phyloP scores from a whole-genome alignment of 2,888 invertebrate genomes.

The Parthenolecanium corni region DNA sequence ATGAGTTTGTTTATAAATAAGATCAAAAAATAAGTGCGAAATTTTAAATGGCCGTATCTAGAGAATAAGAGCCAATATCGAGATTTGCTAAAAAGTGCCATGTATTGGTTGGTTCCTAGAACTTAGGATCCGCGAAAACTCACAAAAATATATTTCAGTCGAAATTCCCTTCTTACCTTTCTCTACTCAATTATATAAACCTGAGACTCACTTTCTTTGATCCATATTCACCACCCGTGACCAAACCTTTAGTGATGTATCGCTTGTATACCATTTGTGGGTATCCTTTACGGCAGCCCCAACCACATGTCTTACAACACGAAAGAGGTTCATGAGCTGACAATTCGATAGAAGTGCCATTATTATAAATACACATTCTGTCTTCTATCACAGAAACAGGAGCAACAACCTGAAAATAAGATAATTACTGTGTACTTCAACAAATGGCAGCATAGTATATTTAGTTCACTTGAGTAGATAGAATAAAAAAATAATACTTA shows the following conservation, averaged over 20 bases:
- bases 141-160: neutral
- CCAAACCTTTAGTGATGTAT: slow-evolving; percentile 28
- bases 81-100: neutral
- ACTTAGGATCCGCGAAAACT: neutral
- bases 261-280: slow-evolving; percentile 25
- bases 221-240: slow-evolving; percentile 30
- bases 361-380: slow-evolving; percentile 30
- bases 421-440: too few species aligned
- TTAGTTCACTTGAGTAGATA: too few species aligned
- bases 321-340: slow-evolving; percentile 30
- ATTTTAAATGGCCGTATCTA: too few species aligned
- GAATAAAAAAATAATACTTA: too few species aligned
- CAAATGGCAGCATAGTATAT: too few species aligned
- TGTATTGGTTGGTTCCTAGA: neutral
- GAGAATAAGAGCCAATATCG: too few species aligned
- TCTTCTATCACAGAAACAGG: slow-evolving; percentile 28
- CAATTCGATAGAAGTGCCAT: slow-evolving; percentile 24
- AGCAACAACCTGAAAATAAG: slow-evolving; percentile 23
- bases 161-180: too few species aligned
- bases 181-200: too few species aligned
- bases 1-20: too few species aligned
- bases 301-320: slow-evolving; percentile 30
- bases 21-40: too few species aligned
- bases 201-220: slow-evolving; percentile 27
- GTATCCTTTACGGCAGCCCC: slow-evolving; percentile 29